These are phyloP conservation scores for Hippopotamyrus pictus DNA, from an alignment of 2,797 vertebrate genomes.

Conservation along the genomic window DNA sequence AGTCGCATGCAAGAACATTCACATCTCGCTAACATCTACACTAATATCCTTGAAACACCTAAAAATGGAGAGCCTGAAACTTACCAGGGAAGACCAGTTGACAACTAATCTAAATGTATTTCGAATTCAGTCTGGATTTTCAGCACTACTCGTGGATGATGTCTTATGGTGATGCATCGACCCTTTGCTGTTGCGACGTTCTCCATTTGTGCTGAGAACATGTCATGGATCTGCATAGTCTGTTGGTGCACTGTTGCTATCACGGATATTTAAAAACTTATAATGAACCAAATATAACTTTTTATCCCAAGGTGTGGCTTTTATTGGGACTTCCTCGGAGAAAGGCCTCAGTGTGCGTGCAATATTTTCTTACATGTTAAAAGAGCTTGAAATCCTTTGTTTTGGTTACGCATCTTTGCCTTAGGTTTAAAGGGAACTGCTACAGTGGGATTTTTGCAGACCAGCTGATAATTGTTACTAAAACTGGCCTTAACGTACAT, in stretches of 20 bases:
- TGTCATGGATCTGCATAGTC: neutral
- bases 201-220: neutral
- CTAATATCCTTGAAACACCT: neutral
- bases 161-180: neutral
- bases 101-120: neutral
- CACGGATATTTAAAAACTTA: slow-evolving; percentile 6
- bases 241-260: neutral
- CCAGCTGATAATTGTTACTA: slow-evolving; percentile 6
- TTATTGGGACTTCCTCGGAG: neutral
- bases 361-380: slow-evolving; percentile 10
- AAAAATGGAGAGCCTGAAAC: neutral
- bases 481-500: slow-evolving; percentile 26
- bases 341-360: neutral
- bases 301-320: neutral
- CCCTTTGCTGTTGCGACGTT: neutral
- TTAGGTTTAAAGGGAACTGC: slow-evolving; percentile 17
- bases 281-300: neutral
- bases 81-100: neutral
- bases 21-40: neutral
- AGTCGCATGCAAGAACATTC: neutral
- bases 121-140: neutral
- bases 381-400: neutral
- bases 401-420: neutral
- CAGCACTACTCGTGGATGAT: slow-evolving; percentile 7
- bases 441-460: slow-evolving; percentile 16